These are phyloP conservation scores for Manacus vitellinus DNA, from an alignment of 2,113 vertebrate species.

Conservation along the genomic window DNA sequence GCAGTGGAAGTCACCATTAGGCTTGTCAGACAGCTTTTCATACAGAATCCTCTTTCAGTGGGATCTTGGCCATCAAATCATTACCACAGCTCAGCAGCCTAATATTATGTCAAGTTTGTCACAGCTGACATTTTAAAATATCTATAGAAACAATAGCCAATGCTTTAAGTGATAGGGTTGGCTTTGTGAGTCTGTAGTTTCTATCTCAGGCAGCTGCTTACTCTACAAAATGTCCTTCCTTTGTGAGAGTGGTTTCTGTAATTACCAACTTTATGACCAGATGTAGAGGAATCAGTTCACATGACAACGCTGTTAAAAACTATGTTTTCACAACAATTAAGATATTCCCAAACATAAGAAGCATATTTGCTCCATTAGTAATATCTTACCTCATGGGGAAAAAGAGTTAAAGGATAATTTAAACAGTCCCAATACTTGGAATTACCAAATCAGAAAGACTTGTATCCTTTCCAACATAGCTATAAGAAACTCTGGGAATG, in stretches of 20 bases:
- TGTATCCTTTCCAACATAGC: neutral
- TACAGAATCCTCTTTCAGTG: neutral
- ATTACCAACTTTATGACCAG: neutral
- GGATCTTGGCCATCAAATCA: neutral
- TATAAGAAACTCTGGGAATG: neutral
- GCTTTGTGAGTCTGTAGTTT: neutral
- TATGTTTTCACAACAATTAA: neutral
- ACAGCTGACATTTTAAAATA: constrained; percentile 16
- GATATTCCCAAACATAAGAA: neutral
- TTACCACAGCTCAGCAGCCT: neutral
- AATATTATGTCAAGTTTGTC: neutral
- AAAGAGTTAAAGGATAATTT: neutral
- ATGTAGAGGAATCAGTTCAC: neutral
- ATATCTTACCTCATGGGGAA: neutral
- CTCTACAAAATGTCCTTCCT: neutral
- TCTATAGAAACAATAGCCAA: neutral
- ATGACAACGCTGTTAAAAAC: neutral
- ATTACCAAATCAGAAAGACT: neutral
- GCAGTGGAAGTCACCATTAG: neutral
- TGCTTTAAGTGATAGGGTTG: neutral
- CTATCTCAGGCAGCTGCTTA: neutral
- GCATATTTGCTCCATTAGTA: neutral
- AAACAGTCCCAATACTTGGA: neutral
- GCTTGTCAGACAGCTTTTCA: neutral
- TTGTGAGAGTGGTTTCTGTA: neutral